Evolutionary conservation across 2,888 invertebrate genomes (phyloP).

Genomic region (Oxystoma pomonae): DNA sequence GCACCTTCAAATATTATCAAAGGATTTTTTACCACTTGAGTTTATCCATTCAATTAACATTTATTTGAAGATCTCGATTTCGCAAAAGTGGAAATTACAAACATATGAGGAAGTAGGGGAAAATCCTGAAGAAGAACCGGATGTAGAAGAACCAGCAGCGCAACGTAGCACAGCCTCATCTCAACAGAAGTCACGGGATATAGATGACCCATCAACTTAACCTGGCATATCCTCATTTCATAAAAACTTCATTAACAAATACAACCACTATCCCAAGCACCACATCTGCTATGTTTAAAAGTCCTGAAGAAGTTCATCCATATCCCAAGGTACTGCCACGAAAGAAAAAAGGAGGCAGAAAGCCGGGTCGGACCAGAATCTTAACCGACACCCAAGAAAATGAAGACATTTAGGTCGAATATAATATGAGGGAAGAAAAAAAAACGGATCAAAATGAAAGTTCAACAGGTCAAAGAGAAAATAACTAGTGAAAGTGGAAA

Average conservation of each 20-base stretch:
- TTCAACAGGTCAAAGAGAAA: conserved; percentile 10
- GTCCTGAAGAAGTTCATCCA: conserved; percentile 10
- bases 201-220: conserved; percentile 12
- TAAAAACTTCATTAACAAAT: conserved; percentile 3
- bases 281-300: conserved; percentile 3
- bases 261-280: conserved; percentile 8
- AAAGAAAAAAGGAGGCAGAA: conserved; percentile 12
- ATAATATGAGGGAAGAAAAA: conserved; percentile 13
- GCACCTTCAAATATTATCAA: too few relatives aligned
- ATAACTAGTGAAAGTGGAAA: conserved; percentile 15
- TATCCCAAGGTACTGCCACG: conserved; percentile 10
- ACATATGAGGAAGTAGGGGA: conserved; percentile 13
- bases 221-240: conserved; percentile 9
- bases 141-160: conserved; percentile 11
- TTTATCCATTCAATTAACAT: conserved; percentile 20
- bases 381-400: conserved; percentile 15
- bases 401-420: conserved; percentile 15
- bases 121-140: too few relatives aligned
- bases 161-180: conserved; percentile 9
- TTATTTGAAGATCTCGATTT: conserved; percentile 20
- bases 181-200: conserved; percentile 11
- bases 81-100: conserved; percentile 19
- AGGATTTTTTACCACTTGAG: conserved; percentile 15
- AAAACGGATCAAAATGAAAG: conserved; percentile 9
- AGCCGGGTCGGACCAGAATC: conserved; percentile 15